Percentiles rank a stretch among this genome's conserved stretches.
phyloP scores from a whole-genome alignment of 1,140 invertebrate genomes.

The Glomeris maerens region DNA sequence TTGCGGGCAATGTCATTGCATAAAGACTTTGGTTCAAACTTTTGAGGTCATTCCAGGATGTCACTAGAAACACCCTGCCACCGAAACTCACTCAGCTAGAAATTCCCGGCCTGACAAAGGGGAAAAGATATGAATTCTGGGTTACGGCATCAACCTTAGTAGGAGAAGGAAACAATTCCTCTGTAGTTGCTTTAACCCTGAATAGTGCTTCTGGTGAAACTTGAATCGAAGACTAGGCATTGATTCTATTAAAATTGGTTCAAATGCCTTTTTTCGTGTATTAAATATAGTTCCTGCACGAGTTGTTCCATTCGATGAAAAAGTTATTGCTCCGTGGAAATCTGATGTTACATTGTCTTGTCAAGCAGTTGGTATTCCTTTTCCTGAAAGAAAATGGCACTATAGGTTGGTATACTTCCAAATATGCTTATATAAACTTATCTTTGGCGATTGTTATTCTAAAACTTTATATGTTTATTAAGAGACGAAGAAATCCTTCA shows the following conservation, averaged over 20 bases:
- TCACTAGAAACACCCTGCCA: background rate
- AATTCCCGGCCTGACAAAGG: conserved; percentile 63
- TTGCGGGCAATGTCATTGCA: background rate
- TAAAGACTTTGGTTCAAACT: background rate
- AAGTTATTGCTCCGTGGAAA: conserved; percentile 74
- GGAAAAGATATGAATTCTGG: conserved; percentile 80
- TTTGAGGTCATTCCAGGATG: conserved; percentile 1
- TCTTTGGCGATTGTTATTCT: background rate
- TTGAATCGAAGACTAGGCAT: background rate
- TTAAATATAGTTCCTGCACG: conserved; percentile 72
- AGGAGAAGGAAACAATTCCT: conserved; percentile 59
- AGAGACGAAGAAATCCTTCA: background rate
- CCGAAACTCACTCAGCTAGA: conserved; percentile 40
- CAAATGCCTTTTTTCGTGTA: background rate
- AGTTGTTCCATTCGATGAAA: conserved; percentile 82
- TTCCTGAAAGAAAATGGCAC: conserved; percentile 67
- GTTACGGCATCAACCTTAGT: conserved; percentile 84
- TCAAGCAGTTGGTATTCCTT: conserved; percentile 72
- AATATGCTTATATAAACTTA: background rate
- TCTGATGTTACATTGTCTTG: conserved; percentile 83
- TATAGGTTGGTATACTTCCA: conserved; percentile 1
- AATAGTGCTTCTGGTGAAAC: conserved; percentile 2
- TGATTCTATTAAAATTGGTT: background rate
- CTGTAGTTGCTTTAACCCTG: background rate
- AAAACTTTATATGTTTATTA: background rate